phyloP scores from a whole-genome alignment of 2,113 vertebrate species.

The Anarhynchus alexandrinus region DNA sequence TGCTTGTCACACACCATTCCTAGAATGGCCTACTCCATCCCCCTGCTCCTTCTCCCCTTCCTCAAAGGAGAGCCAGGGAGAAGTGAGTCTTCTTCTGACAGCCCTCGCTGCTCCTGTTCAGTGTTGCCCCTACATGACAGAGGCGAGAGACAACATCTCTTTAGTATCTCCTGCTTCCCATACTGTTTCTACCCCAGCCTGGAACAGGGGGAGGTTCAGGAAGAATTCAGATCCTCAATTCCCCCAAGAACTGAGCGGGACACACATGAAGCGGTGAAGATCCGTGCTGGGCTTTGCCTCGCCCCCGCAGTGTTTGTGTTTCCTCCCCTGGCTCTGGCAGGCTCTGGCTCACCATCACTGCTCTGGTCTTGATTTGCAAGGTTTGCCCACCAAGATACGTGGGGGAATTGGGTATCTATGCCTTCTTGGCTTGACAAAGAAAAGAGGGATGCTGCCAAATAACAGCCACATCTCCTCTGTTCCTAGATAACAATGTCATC shows the following conservation, averaged over 20 bases:
- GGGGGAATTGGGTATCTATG: neutral
- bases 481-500: neutral
- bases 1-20: neutral
- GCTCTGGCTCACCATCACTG: neutral
- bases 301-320: neutral
- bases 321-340: neutral
- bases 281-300: neutral
- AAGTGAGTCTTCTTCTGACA: neutral
- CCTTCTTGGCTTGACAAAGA: neutral
- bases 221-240: neutral
- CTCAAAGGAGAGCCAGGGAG: neutral
- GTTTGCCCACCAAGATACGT: neutral
- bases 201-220: neutral
- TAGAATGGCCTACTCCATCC: neutral
- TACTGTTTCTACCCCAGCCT: neutral
- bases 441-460: neutral
- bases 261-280: neutral
- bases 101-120: neutral
- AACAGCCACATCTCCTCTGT: accelerated
- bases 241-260: neutral
- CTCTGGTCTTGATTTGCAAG: neutral
- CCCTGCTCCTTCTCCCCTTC: neutral
- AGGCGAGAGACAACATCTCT: neutral
- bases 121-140: neutral
- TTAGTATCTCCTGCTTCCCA: neutral